phyloP scores from a whole-genome alignment of 2,113 vertebrate genomes.

The Cyprinodon variegatus region DNA sequence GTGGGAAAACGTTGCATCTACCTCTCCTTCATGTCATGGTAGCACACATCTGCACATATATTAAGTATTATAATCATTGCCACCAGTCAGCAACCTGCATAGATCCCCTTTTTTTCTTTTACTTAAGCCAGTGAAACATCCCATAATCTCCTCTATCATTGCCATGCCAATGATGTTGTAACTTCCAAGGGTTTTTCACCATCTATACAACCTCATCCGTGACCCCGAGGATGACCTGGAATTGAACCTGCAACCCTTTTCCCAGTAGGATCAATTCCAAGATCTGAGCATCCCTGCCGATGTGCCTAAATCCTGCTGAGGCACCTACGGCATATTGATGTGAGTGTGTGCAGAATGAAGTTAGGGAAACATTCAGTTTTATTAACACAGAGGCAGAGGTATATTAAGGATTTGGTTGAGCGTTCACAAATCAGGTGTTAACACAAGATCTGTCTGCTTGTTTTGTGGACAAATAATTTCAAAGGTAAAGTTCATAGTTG shows the following conservation, averaged over 20 bases:
- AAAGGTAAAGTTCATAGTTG: slow-evolving; percentile 22
- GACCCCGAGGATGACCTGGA: slow-evolving; percentile 72
- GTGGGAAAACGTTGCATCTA: slow-evolving; percentile 57
- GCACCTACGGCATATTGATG: slow-evolving; percentile 68
- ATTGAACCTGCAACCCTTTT: slow-evolving; percentile 74
- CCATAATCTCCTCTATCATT: slow-evolving; percentile 72
- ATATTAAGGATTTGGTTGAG: slow-evolving; percentile 20
- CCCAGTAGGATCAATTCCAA: slow-evolving; percentile 72
- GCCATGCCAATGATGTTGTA: slow-evolving; percentile 63
- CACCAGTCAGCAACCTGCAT: slow-evolving; percentile 27
- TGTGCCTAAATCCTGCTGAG: slow-evolving; percentile 68
- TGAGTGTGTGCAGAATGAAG: slow-evolving; percentile 26
- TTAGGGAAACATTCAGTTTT: slow-evolving; percentile 20
- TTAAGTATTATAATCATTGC: slow-evolving; percentile 37
- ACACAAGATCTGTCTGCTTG: slow-evolving; percentile 4
- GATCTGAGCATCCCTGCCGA: slow-evolving; percentile 68
- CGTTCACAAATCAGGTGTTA: slow-evolving; percentile 4
- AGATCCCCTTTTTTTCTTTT: slow-evolving; percentile 35
- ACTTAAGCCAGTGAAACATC: slow-evolving; percentile 67
- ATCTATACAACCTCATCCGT: slow-evolving; percentile 60
- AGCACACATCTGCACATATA: slow-evolving; percentile 37
- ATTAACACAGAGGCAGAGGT: slow-evolving; percentile 17
- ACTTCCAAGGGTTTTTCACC: slow-evolving; percentile 69
- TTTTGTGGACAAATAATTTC: slow-evolving; percentile 38
- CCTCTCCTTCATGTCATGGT: slow-evolving; percentile 10